A percentile compares a stretch with the other conserved stretches of the same genome.
Conservation (phyloP, 2,113 vertebrate genomes). For the Passer domesticus region DNA sequence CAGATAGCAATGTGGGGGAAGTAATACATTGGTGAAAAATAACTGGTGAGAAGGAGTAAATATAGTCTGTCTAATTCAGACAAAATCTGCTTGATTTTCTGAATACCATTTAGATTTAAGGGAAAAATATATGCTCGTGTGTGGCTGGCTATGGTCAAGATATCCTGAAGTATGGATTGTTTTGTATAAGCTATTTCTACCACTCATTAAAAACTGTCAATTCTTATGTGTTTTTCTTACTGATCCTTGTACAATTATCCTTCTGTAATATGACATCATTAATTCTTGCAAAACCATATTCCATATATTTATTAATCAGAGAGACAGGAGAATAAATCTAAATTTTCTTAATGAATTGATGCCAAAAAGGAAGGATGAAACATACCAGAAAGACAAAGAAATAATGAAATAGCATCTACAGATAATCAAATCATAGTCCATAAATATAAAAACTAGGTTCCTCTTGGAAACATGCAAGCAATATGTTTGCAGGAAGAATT, state of each 20-base stretch:
- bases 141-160: neutral
- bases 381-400: neutral
- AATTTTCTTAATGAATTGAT: neutral
- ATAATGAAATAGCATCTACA: neutral
- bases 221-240: neutral
- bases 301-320: neutral
- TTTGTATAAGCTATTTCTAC: neutral
- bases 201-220: neutral
- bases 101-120: neutral
- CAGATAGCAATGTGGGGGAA: constrained; percentile 18
- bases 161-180: neutral
- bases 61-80: neutral
- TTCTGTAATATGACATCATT: neutral
- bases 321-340: neutral
- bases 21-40: neutral
- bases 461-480: neutral
- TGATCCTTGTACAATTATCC: neutral
- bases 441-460: neutral
- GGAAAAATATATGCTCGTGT: neutral
- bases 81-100: neutral
- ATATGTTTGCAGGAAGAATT: neutral
- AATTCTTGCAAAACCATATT: neutral
- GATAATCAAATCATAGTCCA: neutral
- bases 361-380: neutral
- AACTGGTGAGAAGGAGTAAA: constrained; percentile 17